Base-by-base conservation (phyloP, 2,888 invertebrate species). In the Rhopalosiphum nymphaeae region DNA sequence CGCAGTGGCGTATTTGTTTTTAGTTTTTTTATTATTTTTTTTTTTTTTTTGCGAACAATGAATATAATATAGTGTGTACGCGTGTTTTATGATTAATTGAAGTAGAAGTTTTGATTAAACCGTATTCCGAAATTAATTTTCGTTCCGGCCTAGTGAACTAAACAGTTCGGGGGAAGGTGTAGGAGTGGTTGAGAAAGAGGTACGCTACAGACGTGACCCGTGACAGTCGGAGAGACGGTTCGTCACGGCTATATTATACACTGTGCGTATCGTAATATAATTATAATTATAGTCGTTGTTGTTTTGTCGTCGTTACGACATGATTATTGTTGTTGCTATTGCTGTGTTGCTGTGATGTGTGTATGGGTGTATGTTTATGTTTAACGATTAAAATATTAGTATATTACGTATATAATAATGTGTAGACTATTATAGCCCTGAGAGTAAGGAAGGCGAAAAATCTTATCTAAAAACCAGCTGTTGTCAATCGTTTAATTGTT, bases 21-120 rank as follows among this genome's bases (percentile, higher is more conserved):
- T 78, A 61, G 53, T 53, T 53, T 21, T 67, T 67, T 67, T 57
- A 57, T 26, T 53, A 53, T 21, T 53, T 21, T 16, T 57, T 44
- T 86, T 29, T 90, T 90, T 67, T 91, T 91, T 86, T 61, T 21
- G 87, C 26, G 86, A 87, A 92, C 87, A 92, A 92, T 87, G 87
- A 86, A 87, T 78, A 78, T 36, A 21, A 78, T 78, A n/a, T 92
- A 86, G 25, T 36, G n/a, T 44, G 46, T 26, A 61, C 44, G 84
- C 86, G 36, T 57, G 85, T 57, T 92, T 92, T 87, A 87, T 92
- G 92, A 92, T 92, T 92, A 92, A 92, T 92, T 92, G 92, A 86
- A 86, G 57, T 92, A 87, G 61, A 92, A 92, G 57, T 87, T 92
- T 92, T 92, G 92, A 92, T 86, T 87, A 92, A 92, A 92, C 92